Evolutionary conservation across 1,140 invertebrate genomes (phyloP).

Genomic region (Neodiprion virginianus): DNA sequence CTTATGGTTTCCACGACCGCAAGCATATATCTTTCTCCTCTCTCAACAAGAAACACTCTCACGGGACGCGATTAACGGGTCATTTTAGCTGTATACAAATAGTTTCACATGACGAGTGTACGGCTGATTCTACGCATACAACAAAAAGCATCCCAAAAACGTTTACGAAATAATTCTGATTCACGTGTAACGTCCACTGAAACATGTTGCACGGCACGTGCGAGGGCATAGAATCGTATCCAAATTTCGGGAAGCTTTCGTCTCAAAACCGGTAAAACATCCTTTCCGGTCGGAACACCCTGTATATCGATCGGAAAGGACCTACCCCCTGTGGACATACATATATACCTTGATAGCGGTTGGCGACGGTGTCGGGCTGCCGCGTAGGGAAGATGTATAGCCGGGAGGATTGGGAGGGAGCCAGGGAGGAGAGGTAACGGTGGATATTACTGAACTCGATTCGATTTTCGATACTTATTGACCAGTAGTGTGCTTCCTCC

Average conservation of each 20-base stretch:
- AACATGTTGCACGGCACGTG: neutral
- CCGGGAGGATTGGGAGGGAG: constrained; percentile 16
- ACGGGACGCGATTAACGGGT: constrained; percentile 11
- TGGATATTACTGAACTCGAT: constrained; percentile 3
- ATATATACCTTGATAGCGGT: too few relatives aligned
- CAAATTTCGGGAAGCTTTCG: neutral
- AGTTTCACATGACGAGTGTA: too few relatives aligned
- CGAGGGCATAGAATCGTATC: too few relatives aligned
- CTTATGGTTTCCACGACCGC: constrained; percentile 20
- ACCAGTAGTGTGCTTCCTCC: neutral
- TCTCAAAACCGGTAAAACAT: neutral
- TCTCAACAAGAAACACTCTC: constrained; percentile 17
- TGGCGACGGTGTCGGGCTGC: too few relatives aligned
- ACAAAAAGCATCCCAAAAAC: neutral
- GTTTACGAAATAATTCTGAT: too few relatives aligned
- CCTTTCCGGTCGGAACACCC: neutral
- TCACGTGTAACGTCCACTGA: neutral
- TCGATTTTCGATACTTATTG: neutral
- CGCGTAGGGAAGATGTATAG: neutral
- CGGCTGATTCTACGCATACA: too few relatives aligned
- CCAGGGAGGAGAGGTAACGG: constrained; percentile 9
- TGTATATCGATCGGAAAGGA: constrained; percentile 1
- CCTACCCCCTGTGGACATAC: too few relatives aligned
- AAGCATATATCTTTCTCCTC: neutral
- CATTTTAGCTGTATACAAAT: too few relatives aligned